Conservation (phyloP, 2,113 vertebrate species). For the Noturus placidus region DNA sequence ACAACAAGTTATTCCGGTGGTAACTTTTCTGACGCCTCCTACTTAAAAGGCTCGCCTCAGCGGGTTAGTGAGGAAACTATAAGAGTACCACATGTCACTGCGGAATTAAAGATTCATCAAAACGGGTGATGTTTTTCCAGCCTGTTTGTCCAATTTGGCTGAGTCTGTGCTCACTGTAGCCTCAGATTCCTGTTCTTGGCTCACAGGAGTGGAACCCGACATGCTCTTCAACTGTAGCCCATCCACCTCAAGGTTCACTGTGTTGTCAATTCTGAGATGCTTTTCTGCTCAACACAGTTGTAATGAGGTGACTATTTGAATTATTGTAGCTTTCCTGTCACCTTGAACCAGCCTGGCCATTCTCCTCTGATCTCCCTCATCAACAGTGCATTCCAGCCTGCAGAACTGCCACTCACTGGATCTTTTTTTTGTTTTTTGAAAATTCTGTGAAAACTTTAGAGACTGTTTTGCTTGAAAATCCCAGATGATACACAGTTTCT, state of each 20-base stretch:
- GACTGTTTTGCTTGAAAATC: background rate
- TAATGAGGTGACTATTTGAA: background rate
- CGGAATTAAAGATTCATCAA: background rate
- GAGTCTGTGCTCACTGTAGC: too few species aligned
- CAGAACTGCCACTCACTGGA: background rate
- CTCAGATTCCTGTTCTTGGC: too few species aligned
- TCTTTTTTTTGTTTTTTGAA: background rate
- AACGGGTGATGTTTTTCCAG: background rate
- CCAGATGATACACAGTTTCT: background rate
- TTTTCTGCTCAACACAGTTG: background rate
- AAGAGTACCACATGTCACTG: background rate
- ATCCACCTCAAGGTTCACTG: background rate
- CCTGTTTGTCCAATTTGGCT: background rate
- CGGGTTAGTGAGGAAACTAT: too few species aligned
- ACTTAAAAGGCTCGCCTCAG: too few species aligned
- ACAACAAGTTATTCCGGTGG: too few species aligned
- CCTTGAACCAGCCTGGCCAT: background rate
- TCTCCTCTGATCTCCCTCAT: background rate
- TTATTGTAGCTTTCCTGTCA: background rate
- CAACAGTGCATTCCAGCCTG: background rate
- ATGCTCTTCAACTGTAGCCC: background rate
- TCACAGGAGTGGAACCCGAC: background rate
- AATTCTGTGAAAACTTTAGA: background rate
- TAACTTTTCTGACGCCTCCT: too few species aligned
- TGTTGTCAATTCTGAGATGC: background rate